These are phyloP conservation scores for Tinea pellionella DNA, from an alignment of 2,888 invertebrate genomes.

Conservation along the genomic window DNA sequence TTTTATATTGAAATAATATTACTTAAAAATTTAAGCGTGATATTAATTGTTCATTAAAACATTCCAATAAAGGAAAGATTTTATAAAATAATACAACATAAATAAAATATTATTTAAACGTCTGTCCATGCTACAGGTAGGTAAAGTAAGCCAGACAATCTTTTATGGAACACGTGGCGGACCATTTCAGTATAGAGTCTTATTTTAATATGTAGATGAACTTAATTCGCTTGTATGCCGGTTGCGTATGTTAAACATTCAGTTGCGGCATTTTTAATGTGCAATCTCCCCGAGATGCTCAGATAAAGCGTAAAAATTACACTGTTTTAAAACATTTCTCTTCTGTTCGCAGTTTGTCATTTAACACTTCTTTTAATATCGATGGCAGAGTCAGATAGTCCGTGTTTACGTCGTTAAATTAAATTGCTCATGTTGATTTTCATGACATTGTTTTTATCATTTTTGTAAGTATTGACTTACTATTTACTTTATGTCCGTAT, in stretches of 20 bases:
- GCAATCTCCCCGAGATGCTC: slow-evolving; percentile 40
- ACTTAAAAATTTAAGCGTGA: too few species aligned
- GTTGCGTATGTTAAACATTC: slow-evolving; percentile 37
- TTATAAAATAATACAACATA: neutral
- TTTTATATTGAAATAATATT: too few species aligned
- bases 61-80: too few species aligned
- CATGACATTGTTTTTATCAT: slow-evolving; percentile 46
- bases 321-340: slow-evolving; percentile 34
- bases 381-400: slow-evolving; percentile 57
- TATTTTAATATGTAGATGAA: slow-evolving; percentile 36
- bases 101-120: neutral
- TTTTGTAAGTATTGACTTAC: slow-evolving; percentile 1
- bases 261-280: slow-evolving; percentile 45
- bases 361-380: slow-evolving; percentile 60
- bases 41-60: too few species aligned
- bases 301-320: slow-evolving; percentile 36
- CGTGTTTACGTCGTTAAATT: slow-evolving; percentile 64
- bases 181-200: neutral
- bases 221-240: slow-evolving; percentile 33
- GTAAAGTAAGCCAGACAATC: neutral
- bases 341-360: slow-evolving; percentile 58
- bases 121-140: too few species aligned
- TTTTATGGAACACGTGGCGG: neutral
- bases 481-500: neutral
- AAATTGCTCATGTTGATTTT: slow-evolving; percentile 61